These are phyloP conservation scores for Cichladusa arquata DNA, from an alignment of 2,113 vertebrate species.

Conservation along the genomic window DNA sequence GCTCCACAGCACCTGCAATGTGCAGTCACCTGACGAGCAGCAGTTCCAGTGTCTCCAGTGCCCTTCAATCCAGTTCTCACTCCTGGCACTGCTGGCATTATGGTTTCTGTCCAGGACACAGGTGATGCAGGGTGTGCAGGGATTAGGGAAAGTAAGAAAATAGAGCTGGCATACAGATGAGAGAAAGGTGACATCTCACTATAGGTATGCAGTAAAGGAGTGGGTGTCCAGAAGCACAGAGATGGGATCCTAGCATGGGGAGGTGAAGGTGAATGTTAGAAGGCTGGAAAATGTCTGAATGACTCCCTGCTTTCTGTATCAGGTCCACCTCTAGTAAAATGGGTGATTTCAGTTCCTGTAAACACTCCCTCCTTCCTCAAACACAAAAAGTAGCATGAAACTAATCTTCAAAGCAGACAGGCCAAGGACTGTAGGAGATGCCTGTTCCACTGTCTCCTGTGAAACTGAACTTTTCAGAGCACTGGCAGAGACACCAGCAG, in stretches of 20 bases:
- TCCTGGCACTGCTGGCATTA: neutral
- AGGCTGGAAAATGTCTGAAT: neutral
- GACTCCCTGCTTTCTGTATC: neutral
- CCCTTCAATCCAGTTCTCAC: neutral
- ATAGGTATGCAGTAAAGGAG: neutral
- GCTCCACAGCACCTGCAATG: neutral
- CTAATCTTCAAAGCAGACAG: neutral
- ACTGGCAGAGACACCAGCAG: neutral
- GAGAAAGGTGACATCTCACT: neutral
- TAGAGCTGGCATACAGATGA: neutral
- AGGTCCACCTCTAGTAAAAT: neutral
- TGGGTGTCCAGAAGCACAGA: neutral
- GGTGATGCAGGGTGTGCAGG: neutral
- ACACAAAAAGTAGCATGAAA: neutral
- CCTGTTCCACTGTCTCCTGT: neutral
- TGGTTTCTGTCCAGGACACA: neutral
- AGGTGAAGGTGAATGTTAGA: neutral
- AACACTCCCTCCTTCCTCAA: neutral
- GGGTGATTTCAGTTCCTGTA: neutral
- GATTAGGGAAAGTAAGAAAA: neutral
- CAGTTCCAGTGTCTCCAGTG: neutral
- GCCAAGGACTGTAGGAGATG: neutral
- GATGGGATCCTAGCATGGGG: neutral
- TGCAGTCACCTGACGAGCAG: neutral
- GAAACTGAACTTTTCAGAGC: neutral